Base-by-base conservation (phyloP, 2,113 vertebrate species). In the Macquaria ambigua region DNA sequence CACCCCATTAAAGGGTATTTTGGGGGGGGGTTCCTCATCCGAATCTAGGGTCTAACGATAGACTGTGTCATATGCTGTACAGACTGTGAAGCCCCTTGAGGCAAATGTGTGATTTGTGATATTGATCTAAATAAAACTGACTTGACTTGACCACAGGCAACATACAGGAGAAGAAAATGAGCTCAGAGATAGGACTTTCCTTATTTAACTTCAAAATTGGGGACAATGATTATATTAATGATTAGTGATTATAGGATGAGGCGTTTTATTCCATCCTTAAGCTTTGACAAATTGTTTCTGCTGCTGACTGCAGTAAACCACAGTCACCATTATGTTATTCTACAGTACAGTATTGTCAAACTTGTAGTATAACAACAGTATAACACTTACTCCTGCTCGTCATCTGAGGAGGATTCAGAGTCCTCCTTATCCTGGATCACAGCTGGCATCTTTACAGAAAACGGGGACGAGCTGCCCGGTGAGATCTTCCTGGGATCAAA, bases 391-490 rank as follows among this genome's bases (percentile, higher is more conserved):
- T 94, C 89, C 3, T 90, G 90, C 55, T 96, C 96, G 50, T 97
- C 96, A 73, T 97, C 97, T 41, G 96, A 95, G 37, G 95, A 96
- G 41, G 96, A 96, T 72, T 94, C 96, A 0, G 87, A 94, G 93
- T 97, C 97, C 76, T 97, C 97, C 89, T 96, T 93, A 88, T 95
- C 97, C 93, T 86, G 94, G 94, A 93, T 95, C 88, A 96, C 97
- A 71, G 95, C 92, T 63, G 96, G 97, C 97, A 99, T 99, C 90
- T 96, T 95, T 93, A 82, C 62, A 53, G 82, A 62, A 23, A 82
- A 31, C 53, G 20, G 34, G 39, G 43, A 79, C 50, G 34, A 50
- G 79, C 78, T 84, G 84, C 25, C 82, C 50, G 87, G 41, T 77
- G 20, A 89, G 82, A 86, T 86, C 77, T 77, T 78, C 81, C 87